These are phyloP conservation scores for Butorides virescens DNA, from an alignment of 2,113 vertebrate species.

Conservation along the genomic window DNA sequence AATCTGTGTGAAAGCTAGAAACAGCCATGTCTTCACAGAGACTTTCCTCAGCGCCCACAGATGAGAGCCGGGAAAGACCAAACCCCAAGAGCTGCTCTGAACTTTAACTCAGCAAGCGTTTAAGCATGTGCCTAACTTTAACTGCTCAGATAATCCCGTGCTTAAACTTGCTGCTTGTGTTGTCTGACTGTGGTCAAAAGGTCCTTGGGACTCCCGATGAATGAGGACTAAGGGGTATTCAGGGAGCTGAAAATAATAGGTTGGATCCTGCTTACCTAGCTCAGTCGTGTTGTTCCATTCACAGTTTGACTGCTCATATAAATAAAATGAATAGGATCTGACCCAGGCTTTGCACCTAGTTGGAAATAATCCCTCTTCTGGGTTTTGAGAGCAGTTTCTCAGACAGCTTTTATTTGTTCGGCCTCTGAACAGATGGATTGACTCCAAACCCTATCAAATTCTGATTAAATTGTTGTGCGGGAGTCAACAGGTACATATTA, in stretches of 20 bases:
- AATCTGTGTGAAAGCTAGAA: not conserved
- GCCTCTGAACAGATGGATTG: not conserved
- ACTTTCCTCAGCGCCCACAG: not conserved
- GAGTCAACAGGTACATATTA: slow-evolving; percentile 31
- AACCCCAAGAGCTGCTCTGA: not conserved
- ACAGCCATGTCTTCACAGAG: not conserved
- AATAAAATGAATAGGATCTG: slow-evolving; percentile 21
- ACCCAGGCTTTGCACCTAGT: not conserved
- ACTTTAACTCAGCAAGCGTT: not conserved
- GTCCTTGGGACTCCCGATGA: not conserved
- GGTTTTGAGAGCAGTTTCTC: slow-evolving; percentile 6
- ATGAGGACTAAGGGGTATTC: not conserved
- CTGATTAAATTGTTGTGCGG: not conserved
- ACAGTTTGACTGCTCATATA: not conserved
- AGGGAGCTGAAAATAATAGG: not conserved
- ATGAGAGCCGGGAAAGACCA: not conserved
- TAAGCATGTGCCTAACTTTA: not conserved
- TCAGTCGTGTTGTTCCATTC: not conserved
- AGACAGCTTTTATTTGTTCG: not conserved
- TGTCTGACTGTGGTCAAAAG: not conserved
- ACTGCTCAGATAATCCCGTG: not conserved
- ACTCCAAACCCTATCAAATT: not conserved
- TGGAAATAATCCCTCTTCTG: slow-evolving; percentile 20
- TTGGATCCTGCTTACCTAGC: slow-evolving; percentile 11
- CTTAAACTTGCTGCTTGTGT: slow-evolving; percentile 6